Evolutionary conservation across 1,140 invertebrate genomes (phyloP), one percentile per base, ranked within the genome.

Genomic region (Macrobrachium nipponense): DNA sequence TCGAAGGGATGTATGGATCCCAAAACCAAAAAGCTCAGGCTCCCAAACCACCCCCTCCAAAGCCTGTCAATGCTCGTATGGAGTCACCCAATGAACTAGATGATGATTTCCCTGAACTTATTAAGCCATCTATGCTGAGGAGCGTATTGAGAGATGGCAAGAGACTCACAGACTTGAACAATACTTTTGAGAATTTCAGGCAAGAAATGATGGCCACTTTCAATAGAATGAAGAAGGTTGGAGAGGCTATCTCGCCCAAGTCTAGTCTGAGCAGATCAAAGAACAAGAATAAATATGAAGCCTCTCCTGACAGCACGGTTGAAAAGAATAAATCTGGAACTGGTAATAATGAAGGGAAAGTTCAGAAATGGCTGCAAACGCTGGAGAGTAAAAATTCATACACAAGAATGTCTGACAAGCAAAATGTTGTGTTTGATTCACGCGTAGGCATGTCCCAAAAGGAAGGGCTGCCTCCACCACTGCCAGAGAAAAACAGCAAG

Each of bases 1-100:
- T 91, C 92, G 20, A 93, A 0, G 66, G 51, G 15, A 43, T 44
- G 36, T 43, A 17, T 27, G 77, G 73, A 17, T 20, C 70, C 5
- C 23, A 51, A 12, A 27, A 58, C 58, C 77, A 60, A 43, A 86
- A 80, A n/a, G 17, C 80, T 20, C 23, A 23, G 15, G 68, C 64
- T n/a, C 73, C 76, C 18, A 70, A 77, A 36, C 80, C 61, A 23
- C 87, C 76, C 14, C 84, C 73, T 58, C 80, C 83, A n/a, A 87
- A 60, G 27, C 82, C 84, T 20, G 76, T 77, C 44, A 86, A 82
- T 43, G 86, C 84, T n/a, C 73, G 80, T 27, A 82, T 61, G 23
- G 44, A 75, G 66, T 77, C 64, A 14, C 76, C 60, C n/a, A 66
- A 58, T 51, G 84, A 79, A 59, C 68, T 44, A 2, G 86, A 86